These are phyloP conservation scores for Aradus depressus DNA, from an alignment of 2,888 invertebrate species.

Conservation along the genomic window DNA sequence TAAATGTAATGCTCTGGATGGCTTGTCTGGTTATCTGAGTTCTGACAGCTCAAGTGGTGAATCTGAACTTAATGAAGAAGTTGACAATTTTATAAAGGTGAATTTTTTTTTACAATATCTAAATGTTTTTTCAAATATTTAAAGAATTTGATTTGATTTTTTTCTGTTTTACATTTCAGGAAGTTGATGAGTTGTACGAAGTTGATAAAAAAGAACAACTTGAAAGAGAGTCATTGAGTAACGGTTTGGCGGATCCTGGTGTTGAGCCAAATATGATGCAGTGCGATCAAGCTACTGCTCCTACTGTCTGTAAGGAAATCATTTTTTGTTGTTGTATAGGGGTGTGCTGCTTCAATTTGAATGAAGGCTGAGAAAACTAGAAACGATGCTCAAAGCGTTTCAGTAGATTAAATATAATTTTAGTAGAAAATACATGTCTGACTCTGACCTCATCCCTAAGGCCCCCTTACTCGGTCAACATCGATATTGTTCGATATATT, in stretches of 20 bases:
- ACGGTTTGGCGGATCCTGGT: background rate
- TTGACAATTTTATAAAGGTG: conserved; percentile 28
- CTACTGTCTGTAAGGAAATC: conserved; percentile 9
- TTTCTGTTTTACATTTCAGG: background rate
- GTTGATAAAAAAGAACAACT: conserved; percentile 6
- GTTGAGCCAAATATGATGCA: background rate
- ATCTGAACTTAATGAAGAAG: conserved; percentile 25
- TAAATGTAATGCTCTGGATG: conserved; percentile 22
- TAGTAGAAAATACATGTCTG: no score
- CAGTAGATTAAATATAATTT: no score
- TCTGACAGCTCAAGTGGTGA: conserved; percentile 20
- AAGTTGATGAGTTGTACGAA: conserved; percentile 12
- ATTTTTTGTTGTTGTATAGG: background rate
- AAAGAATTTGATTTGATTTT: background rate
- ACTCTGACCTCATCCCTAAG: no score
- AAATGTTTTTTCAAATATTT: background rate
- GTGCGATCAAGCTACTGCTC: conserved; percentile 4
- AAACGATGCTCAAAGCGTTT: no score
- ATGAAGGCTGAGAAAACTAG: no score
- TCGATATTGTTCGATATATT: no score
- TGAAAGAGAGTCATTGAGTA: no score
- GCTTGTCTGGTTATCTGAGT: conserved; percentile 23
- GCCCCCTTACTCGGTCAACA: no score
- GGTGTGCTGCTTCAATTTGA: no score
- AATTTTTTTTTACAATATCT: background rate